These are phyloP conservation scores for Eurois occulta DNA, from an alignment of 2,888 invertebrate species.

Conservation along the genomic window DNA sequence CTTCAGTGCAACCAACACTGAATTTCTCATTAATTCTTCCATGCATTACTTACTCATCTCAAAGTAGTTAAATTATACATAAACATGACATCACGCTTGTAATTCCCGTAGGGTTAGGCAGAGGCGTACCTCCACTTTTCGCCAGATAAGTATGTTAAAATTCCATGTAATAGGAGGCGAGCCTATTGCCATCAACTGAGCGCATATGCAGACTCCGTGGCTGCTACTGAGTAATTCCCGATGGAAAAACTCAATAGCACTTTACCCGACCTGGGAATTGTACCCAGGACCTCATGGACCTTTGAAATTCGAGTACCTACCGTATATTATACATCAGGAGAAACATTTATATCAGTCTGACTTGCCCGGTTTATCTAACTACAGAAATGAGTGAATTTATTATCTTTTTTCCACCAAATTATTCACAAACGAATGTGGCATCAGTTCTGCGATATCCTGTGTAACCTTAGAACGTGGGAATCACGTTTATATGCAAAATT, in stretches of 20 bases:
- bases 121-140: background rate
- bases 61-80: background rate
- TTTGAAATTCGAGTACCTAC: background rate
- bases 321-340: background rate
- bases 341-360: background rate
- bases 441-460: conserved; percentile 40
- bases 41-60: background rate
- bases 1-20: too few species aligned
- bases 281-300: background rate
- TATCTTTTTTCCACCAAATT: background rate
- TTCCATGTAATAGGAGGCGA: background rate
- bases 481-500: conserved; percentile 47
- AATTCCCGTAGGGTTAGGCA: background rate
- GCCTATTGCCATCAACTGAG: background rate
- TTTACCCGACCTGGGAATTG: background rate
- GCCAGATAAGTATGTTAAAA: background rate
- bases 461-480: conserved; percentile 44
- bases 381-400: background rate
- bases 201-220: background rate
- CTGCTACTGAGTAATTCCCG: background rate
- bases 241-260: background rate
- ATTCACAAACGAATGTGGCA: background rate
- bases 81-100: background rate
- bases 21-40: background rate
- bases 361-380: background rate